Evolutionary conservation across 1,140 invertebrate genomes (phyloP).

Genomic region (Agrypnia vestita): DNA sequence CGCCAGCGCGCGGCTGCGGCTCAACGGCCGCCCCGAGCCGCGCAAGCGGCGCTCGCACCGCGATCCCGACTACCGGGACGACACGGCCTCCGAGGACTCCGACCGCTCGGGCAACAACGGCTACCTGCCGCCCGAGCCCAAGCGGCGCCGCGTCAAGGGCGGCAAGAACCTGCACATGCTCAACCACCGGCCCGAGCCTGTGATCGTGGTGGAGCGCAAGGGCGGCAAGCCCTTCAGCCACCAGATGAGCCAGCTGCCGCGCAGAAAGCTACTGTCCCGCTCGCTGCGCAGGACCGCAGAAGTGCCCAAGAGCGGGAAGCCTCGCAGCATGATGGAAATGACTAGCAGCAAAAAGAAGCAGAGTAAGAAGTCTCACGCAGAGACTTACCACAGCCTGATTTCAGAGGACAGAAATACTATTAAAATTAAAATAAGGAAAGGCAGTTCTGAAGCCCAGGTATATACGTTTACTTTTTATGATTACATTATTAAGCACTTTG

Average conservation of each 20-base stretch:
- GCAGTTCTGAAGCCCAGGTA: constrained; percentile 45
- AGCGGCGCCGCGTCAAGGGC: constrained; percentile 59
- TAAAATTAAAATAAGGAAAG: constrained; percentile 68
- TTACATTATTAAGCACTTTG: too few species aligned
- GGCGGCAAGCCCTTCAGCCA: constrained; percentile 73
- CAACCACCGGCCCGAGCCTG: too few species aligned
- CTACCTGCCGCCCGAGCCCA: constrained; percentile 66
- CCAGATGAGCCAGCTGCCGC: constrained; percentile 73
- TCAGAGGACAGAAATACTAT: constrained; percentile 69
- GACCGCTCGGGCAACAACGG: constrained; percentile 62
- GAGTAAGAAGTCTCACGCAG: constrained; percentile 48
- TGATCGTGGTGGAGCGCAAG: neutral
- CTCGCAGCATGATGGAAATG: constrained; percentile 70
- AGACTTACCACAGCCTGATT: constrained; percentile 72
- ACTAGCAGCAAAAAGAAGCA: constrained; percentile 60
- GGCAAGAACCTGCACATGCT: constrained; percentile 45
- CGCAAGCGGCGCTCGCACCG: constrained; percentile 61
- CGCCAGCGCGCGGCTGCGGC: constrained; percentile 66
- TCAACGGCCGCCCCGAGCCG: constrained; percentile 65
- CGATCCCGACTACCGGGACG: constrained; percentile 35
- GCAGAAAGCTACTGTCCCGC: constrained; percentile 69
- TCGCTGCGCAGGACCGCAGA: constrained; percentile 63
- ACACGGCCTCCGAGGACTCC: constrained; percentile 62
- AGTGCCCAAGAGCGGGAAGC: constrained; percentile 71
- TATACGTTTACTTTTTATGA: neutral